Evolutionary conservation across 2,888 invertebrate species (phyloP).

Genomic region (Drosophila kambysellisi): DNA sequence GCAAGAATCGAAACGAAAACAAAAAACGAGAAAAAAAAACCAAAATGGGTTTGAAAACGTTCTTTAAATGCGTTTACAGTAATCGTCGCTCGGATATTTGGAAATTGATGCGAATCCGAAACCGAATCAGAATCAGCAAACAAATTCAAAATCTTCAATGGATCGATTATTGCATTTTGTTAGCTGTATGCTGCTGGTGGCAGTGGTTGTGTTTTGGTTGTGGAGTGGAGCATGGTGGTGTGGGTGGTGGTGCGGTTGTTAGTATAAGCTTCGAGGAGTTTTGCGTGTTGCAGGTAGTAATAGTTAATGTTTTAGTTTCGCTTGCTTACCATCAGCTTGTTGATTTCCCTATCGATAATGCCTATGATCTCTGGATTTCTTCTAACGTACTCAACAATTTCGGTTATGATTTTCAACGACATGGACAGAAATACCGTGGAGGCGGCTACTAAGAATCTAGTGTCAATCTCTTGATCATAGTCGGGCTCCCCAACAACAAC

Average conservation of each 20-base stretch:
- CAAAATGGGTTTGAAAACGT: not conserved
- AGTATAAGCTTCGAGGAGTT: not conserved
- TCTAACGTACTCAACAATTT: constrained; percentile 83
- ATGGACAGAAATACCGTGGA: constrained; percentile 84
- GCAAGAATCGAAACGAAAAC: constrained; percentile 17
- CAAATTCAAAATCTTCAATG: not conserved
- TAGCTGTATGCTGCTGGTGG: not conserved
- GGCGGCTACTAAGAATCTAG: constrained; percentile 84
- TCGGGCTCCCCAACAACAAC: constrained; percentile 76
- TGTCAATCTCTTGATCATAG: constrained; percentile 80
- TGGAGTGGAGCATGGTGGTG: not conserved
- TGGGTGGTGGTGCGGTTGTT: not conserved
- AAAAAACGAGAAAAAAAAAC: constrained; percentile 34
- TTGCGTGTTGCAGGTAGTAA: not conserved
- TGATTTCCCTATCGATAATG: constrained; percentile 83
- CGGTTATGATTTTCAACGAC: constrained; percentile 83
- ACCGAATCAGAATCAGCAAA: not conserved
- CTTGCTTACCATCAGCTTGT: constrained; percentile 82
- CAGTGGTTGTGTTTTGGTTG: not conserved
- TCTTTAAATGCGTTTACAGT: not conserved
- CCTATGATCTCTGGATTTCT: constrained; percentile 84
- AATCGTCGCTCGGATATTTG: not conserved
- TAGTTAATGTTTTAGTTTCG: not conserved
- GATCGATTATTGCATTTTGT: not conserved
- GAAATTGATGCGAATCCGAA: not conserved